Evolutionary conservation across 2,888 invertebrate genomes (phyloP), one percentile per base, ranked within the genome.

Genomic region (Therioaphis trifolii): DNA sequence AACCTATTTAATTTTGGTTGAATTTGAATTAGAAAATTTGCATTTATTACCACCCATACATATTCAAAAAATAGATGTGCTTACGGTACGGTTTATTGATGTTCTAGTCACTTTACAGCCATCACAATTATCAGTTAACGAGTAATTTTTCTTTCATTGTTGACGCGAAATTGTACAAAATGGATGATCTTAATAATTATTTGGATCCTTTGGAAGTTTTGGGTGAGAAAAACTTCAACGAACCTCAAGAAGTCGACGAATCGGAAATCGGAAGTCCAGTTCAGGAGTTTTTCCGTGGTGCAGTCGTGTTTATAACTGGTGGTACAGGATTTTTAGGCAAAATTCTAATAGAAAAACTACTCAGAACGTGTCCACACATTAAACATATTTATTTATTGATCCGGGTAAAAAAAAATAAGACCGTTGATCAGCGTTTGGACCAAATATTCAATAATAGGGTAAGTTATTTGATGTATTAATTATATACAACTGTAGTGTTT

Each of bases 271-370:
- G 86, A 4, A 87, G 88, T 7, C 87, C 89, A 9, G 92, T 94
- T 63, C 89, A 92, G 0, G 91, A 93, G 52, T 94, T 92, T 88
- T 95, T 91, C 87, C 90, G 90, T 43, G 93, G 92, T 43, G 92
- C 93, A 86, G 92, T 91, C 43, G 90, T 96, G 29, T 93, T 97
- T 78, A 91, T 97, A 14, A 96, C 96, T 0, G 96, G 97, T 3
- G 95, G 92, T 0, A 94, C 95, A 35, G 93, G 93, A 3, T 93
- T 93, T 87, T 88, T 93, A 87, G 93, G 93, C 18, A 93, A 93
- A 88, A 91, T 93, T 18, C 88, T 93, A 29, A 89, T 93, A 27
- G 93, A 93, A 88, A 93, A 93, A 88, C 88, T 93, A 24, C 89
- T 93, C 18, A 89, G 92, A 85, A 90, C 91, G 72, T 92, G 92